phyloP scores from a whole-genome alignment of 2,888 invertebrate genomes.

The Oxystoma pomonae region DNA sequence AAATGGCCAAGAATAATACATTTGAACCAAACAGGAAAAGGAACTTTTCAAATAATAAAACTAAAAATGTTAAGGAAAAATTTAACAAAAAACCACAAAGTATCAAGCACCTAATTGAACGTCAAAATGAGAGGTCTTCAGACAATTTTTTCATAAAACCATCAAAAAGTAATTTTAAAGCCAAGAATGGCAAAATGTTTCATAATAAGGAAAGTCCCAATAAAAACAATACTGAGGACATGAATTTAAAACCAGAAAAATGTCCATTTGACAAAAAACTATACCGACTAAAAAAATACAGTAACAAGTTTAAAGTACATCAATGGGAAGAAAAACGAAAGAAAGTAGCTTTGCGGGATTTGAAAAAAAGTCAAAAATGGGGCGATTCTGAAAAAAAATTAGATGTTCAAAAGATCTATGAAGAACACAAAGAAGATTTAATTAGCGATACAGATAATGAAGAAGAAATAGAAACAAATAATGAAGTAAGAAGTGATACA shows the following conservation, averaged over 20 bases:
- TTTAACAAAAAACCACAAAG: too few species aligned
- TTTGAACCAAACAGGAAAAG: neutral
- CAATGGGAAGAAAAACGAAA: slow-evolving; percentile 65
- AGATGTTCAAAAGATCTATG: slow-evolving; percentile 52
- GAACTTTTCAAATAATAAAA: too few species aligned
- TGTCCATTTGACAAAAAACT: slow-evolving; percentile 60
- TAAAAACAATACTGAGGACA: neutral
- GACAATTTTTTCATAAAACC: neutral
- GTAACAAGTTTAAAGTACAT: slow-evolving; percentile 64
- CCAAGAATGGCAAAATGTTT: too few species aligned
- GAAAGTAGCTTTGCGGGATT: slow-evolving; percentile 53
- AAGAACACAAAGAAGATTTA: slow-evolving; percentile 30
- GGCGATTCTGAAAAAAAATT: slow-evolving; percentile 41
- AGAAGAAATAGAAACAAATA: slow-evolving; percentile 28
- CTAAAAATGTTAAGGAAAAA: too few species aligned
- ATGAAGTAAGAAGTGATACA: slow-evolving; percentile 29
- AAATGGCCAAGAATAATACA: neutral
- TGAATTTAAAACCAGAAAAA: neutral
- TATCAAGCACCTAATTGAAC: too few species aligned
- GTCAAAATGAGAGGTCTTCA: neutral
- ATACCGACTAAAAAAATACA: slow-evolving; percentile 64
- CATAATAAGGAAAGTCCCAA: neutral
- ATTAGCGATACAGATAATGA: slow-evolving; percentile 25
- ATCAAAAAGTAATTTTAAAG: neutral
- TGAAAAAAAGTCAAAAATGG: slow-evolving; percentile 54